These are phyloP conservation scores for Camponotus fellah DNA, from an alignment of 2,888 invertebrate species.

Conservation along the genomic window DNA sequence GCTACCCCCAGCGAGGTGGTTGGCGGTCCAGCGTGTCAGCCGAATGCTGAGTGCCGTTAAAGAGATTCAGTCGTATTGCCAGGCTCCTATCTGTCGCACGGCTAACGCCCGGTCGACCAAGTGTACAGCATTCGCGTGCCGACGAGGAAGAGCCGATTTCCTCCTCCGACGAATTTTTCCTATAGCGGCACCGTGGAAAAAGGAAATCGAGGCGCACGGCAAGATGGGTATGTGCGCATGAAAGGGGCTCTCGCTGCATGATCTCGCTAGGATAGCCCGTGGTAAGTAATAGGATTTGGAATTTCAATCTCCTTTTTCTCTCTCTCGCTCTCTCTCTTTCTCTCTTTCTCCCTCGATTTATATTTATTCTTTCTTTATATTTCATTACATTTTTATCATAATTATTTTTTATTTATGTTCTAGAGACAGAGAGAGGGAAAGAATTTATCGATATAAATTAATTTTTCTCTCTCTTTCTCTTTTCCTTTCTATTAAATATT, in stretches of 20 bases:
- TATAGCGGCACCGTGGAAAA: background rate
- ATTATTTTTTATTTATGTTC: background rate
- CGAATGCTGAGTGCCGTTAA: conserved; percentile 71
- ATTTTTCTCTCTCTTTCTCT: background rate
- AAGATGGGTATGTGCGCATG: conserved; percentile 31
- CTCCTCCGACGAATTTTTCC: background rate
- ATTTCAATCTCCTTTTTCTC: background rate
- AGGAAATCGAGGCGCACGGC: conserved; percentile 4
- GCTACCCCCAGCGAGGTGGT: conserved; percentile 68
- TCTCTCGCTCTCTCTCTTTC: background rate
- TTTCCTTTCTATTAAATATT: background rate
- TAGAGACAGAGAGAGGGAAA: background rate
- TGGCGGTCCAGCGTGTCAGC: conserved; percentile 73
- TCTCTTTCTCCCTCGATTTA: background rate
- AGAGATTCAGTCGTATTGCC: conserved; percentile 75
- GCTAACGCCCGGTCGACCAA: conserved; percentile 40
- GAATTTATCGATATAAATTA: background rate
- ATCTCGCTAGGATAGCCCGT: conserved; percentile 34
- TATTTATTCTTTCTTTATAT: background rate
- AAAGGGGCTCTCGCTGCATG: conserved; percentile 24
- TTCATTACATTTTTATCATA: background rate
- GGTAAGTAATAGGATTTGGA: conserved; percentile 39
- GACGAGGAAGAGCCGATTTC: conserved; percentile 51
- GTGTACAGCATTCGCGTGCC: conserved; percentile 58
- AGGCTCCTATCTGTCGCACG: conserved; percentile 66